Percentiles rank a stretch among this genome's conserved stretches.
phyloP scores from a whole-genome alignment of 2,888 invertebrate genomes.

The Rhodophaea formosa region DNA sequence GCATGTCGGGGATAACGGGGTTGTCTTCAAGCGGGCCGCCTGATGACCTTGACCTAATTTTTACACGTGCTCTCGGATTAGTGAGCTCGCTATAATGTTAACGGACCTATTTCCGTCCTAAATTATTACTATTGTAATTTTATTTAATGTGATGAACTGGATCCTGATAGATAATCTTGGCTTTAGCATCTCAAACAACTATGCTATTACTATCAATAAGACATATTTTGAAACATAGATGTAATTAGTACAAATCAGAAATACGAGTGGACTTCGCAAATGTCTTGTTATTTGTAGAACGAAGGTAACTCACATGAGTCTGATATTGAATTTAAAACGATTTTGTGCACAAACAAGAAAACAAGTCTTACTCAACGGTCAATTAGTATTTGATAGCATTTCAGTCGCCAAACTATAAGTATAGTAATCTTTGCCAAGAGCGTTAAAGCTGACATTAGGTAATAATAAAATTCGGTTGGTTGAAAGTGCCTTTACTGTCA shows the following conservation, averaged over 20 bases:
- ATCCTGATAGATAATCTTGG: too few relatives aligned
- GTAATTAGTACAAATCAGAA: neutral
- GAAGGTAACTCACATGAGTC: neutral
- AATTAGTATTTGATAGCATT: slow-evolving; percentile 12
- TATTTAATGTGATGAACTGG: neutral
- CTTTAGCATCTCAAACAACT: too few relatives aligned
- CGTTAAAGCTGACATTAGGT: slow-evolving; percentile 27
- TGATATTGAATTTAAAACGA: neutral
- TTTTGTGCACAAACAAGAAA: neutral
- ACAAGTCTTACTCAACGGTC: neutral
- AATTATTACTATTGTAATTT: neutral
- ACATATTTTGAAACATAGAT: neutral
- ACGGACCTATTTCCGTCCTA: neutral
- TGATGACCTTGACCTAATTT: slow-evolving; percentile 73
- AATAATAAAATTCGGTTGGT: slow-evolving; percentile 29
- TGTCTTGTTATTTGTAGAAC: neutral
- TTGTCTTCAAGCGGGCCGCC: slow-evolving; percentile 32
- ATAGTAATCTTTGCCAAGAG: slow-evolving; percentile 10
- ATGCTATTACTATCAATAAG: too few relatives aligned
- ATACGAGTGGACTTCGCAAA: neutral
- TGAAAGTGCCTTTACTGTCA: neutral
- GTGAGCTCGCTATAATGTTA: slow-evolving; percentile 21
- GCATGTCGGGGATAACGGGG: slow-evolving; percentile 32
- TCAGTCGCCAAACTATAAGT: slow-evolving; percentile 12
- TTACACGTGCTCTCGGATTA: slow-evolving; percentile 29